A percentile compares a stretch with the other conserved stretches of the same genome.
Conservation (phyloP, 2,888 invertebrate genomes). For the Muschampia plurimacula region DNA sequence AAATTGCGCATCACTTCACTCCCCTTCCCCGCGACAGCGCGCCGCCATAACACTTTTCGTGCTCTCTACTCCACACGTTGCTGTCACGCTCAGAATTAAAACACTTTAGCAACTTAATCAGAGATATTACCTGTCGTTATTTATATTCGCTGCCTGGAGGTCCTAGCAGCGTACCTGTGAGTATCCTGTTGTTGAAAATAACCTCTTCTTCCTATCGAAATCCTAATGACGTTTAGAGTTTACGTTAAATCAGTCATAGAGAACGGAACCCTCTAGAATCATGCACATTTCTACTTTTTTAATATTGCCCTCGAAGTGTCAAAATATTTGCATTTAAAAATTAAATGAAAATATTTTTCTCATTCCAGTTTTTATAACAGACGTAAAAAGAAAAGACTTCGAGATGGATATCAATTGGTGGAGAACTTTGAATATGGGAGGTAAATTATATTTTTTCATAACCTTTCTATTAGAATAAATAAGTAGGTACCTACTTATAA, state of each 20-base stretch:
- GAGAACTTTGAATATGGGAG: conserved; percentile 63
- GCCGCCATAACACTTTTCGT: conserved; percentile 59
- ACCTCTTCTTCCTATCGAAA: not conserved
- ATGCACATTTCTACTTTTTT: not conserved
- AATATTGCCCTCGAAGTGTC: not conserved
- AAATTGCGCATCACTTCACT: conserved; percentile 46
- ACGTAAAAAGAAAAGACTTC: not conserved
- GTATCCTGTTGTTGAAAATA: conserved; percentile 2
- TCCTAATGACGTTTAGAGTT: not conserved
- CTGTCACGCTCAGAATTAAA: conserved; percentile 57
- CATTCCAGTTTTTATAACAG: conserved; percentile 18
- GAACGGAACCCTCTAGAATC: not conserved
- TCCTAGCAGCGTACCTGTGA: not conserved
- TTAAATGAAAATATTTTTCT: conserved; percentile 2
- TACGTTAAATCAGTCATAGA: not conserved
- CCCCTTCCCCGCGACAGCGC: conserved; percentile 39
- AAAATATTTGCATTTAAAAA: not conserved
- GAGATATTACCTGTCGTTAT: not conserved
- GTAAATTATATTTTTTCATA: conserved; percentile 53
- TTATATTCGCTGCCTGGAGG: not conserved
- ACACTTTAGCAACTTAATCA: conserved; percentile 20
- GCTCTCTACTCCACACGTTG: conserved; percentile 51
- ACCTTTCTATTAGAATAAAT: not conserved
- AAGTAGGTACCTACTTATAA: not conserved
- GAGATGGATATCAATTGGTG: conserved; percentile 65